A percentile compares a stretch with the other conserved stretches of the same genome.
phyloP scores from a whole-genome alignment of 2,113 vertebrate genomes.

The Beaufortia kweichowensis region DNA sequence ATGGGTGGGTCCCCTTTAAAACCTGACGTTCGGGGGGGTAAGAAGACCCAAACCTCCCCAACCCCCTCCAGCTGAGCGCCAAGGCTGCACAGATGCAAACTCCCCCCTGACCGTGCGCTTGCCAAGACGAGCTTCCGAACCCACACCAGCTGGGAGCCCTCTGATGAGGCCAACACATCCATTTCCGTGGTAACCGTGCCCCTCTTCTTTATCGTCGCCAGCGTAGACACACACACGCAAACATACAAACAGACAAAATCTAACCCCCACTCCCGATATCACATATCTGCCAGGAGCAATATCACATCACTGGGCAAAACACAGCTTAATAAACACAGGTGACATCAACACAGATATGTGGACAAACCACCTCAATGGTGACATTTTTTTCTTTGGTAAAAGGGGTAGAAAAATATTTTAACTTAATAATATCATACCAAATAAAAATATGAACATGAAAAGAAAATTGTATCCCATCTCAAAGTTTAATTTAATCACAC shows the following conservation, averaged over 20 bases:
- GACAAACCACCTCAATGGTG: slow-evolving; percentile 59
- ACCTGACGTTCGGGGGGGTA: slow-evolving; percentile 46
- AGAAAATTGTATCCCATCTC: no score
- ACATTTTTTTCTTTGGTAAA: slow-evolving; percentile 21
- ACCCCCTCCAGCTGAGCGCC: slow-evolving; percentile 64
- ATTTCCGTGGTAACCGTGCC: slow-evolving; percentile 79
- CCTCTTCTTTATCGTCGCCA: slow-evolving; percentile 47
- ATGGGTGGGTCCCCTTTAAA: slow-evolving; percentile 60
- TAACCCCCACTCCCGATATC: slow-evolving; percentile 59
- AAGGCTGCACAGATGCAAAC: slow-evolving; percentile 83
- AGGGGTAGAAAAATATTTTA: not conserved
- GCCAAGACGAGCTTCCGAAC: slow-evolving; percentile 79
- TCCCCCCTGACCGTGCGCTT: slow-evolving; percentile 78
- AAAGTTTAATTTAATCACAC: no score
- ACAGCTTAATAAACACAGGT: slow-evolving; percentile 61
- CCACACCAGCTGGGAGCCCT: slow-evolving; percentile 81
- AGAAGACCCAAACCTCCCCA: slow-evolving; percentile 36
- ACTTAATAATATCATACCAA: no score
- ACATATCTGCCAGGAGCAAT: slow-evolving; percentile 70
- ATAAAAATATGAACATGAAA: no score
- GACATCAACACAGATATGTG: slow-evolving; percentile 38
- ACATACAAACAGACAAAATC: slow-evolving; percentile 55
- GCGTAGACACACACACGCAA: slow-evolving; percentile 53
- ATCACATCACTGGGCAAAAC: slow-evolving; percentile 68
- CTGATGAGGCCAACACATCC: slow-evolving; percentile 81